These are phyloP conservation scores for Proterorhinus semilunaris DNA, from an alignment of 2,113 vertebrate species.

Conservation along the genomic window DNA sequence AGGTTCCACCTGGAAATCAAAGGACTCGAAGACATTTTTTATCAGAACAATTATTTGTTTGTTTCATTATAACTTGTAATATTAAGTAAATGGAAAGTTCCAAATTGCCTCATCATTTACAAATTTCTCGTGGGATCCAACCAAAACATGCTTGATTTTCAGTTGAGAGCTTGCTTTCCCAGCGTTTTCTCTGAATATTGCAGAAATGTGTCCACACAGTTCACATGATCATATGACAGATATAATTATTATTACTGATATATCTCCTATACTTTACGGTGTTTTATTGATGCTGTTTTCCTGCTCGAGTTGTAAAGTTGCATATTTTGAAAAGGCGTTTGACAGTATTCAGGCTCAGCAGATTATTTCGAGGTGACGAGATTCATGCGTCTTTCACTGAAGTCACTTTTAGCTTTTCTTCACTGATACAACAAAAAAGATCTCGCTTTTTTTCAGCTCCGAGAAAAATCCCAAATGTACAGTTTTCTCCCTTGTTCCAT, in stretches of 20 bases:
- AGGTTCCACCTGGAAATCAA: no score
- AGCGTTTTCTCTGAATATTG: constrained; percentile 42
- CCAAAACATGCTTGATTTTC: no score
- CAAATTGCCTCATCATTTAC: no score
- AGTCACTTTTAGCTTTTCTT: neutral
- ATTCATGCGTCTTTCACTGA: constrained; percentile 14
- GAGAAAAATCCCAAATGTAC: constrained; percentile 1
- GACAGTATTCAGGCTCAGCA: constrained; percentile 24
- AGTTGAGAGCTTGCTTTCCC: constrained; percentile 6
- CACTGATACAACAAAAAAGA: neutral
- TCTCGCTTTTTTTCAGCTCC: neutral
- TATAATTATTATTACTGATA: constrained; percentile 44
- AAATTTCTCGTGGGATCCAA: no score
- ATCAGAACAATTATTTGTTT: no score
- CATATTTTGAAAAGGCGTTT: constrained; percentile 76
- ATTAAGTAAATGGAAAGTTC: no score
- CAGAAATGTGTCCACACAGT: constrained; percentile 49
- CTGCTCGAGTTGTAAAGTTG: constrained; percentile 71
- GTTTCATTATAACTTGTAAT: no score
- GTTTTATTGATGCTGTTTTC: constrained; percentile 62
- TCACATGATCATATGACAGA: constrained; percentile 43
- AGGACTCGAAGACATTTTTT: no score
- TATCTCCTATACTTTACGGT: constrained; percentile 22
- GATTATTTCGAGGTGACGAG: constrained; percentile 2
- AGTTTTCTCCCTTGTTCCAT: neutral